These are phyloP conservation scores for Carterocephalus palaemon DNA, from an alignment of 2,888 invertebrate species.

Conservation along the genomic window DNA sequence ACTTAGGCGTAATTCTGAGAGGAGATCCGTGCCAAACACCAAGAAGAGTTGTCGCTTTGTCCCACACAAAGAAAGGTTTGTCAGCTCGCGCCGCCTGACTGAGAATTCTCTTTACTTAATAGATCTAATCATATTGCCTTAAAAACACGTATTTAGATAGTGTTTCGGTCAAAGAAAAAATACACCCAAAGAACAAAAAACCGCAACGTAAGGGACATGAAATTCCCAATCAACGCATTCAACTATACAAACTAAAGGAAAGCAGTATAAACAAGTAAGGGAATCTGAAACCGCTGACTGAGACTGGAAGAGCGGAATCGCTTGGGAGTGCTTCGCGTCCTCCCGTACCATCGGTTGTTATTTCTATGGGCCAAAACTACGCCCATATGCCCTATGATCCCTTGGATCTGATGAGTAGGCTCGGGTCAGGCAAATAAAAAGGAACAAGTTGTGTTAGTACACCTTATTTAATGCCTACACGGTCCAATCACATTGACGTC, in stretches of 20 bases:
- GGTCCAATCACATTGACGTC: too few species aligned
- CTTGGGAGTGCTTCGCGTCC: conserved; percentile 15
- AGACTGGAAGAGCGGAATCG: conserved; percentile 6
- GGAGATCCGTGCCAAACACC: too few species aligned
- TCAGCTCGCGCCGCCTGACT: too few species aligned
- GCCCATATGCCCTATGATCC: conserved; percentile 21
- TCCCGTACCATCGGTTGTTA: conserved; percentile 14
- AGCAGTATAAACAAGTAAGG: conserved; percentile 19
- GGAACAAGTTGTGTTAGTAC: background rate
- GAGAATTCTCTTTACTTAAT: too few species aligned
- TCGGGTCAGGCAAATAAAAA: background rate
- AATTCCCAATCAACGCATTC: conserved; percentile 22
- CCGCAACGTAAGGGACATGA: conserved; percentile 12
- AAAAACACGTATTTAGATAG: conserved; percentile 31
- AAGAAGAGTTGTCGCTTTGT: too few species aligned
- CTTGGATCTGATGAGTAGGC: conserved; percentile 15
- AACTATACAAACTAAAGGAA: conserved; percentile 12
- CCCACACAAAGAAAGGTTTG: too few species aligned
- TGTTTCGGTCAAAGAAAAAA: too few species aligned
- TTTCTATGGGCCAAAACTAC: conserved; percentile 23
- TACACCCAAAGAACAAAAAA: background rate
- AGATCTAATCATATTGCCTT: too few species aligned
- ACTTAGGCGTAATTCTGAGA: too few species aligned
- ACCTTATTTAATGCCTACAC: too few species aligned
- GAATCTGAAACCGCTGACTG: conserved; percentile 10